A percentile compares a stretch with the other conserved stretches of the same genome.
Conservation (phyloP, 2,113 vertebrate genomes). For the Halcyon malimbica region DNA sequence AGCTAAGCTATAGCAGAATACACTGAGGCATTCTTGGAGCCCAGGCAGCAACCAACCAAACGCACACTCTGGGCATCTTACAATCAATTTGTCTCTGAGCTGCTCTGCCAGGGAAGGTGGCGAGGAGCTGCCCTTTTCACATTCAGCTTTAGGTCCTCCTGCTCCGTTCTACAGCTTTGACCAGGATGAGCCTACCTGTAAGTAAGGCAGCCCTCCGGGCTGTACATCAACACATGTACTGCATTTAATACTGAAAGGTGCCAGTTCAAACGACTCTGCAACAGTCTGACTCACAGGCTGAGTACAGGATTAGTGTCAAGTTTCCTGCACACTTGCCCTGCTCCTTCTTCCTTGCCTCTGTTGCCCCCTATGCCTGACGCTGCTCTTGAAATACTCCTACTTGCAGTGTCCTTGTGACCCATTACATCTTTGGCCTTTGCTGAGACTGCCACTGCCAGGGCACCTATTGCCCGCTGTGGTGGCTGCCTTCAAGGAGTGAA, state of each 20-base stretch:
- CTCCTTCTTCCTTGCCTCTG: neutral
- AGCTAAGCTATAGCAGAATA: neutral
- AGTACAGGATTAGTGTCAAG: neutral
- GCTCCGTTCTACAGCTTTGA: neutral
- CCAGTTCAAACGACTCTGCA: neutral
- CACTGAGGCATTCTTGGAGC: neutral
- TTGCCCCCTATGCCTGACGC: neutral
- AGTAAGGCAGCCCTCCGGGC: neutral
- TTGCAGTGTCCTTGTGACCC: neutral
- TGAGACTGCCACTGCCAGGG: neutral
- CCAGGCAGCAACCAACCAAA: neutral
- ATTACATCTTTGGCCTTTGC: constrained; percentile 34
- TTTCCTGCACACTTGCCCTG: neutral
- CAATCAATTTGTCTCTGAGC: constrained; percentile 46
- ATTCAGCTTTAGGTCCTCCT: constrained; percentile 30
- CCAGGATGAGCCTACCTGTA: neutral
- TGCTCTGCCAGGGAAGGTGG: neutral
- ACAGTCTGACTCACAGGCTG: neutral
- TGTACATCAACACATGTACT: neutral
- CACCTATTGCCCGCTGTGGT: neutral
- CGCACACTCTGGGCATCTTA: neutral
- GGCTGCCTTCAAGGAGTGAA: neutral
- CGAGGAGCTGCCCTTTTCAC: constrained; percentile 28
- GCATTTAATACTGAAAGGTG: constrained; percentile 34
- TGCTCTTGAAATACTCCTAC: neutral